Conservation (phyloP, 2,113 vertebrate species). For the Bufo bufo region DNA sequence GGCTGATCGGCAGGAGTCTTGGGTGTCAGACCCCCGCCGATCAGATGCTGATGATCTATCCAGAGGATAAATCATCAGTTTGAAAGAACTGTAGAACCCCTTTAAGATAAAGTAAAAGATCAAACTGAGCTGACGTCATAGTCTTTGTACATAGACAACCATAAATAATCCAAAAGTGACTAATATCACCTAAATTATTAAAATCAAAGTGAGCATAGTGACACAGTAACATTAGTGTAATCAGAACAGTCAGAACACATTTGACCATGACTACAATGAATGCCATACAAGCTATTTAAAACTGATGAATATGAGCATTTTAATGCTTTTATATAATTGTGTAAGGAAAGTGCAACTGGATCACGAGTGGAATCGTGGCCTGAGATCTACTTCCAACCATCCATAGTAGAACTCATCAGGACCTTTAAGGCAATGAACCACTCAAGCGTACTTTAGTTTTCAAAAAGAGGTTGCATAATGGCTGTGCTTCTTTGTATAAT, state of each 20-base stretch:
- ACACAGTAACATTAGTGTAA: background rate
- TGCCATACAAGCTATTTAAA: background rate
- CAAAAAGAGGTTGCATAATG: no score
- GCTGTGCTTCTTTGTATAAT: no score
- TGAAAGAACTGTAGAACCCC: no score
- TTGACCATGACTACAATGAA: background rate
- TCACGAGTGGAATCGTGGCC: background rate
- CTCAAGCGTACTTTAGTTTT: background rate
- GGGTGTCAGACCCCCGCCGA: no score
- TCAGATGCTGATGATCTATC: no score
- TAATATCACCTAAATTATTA: background rate
- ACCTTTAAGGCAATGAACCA: background rate
- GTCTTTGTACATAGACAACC: background rate
- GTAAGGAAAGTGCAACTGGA: background rate
- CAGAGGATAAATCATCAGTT: no score
- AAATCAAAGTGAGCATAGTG: background rate
- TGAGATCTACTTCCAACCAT: background rate
- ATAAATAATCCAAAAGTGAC: conserved; percentile 5
- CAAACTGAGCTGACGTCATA: background rate
- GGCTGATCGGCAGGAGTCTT: no score
- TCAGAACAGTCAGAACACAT: background rate
- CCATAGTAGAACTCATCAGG: background rate
- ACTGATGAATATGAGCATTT: background rate
- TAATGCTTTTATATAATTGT: background rate
- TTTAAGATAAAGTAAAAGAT: background rate